phyloP scores from a whole-genome alignment of 2,113 vertebrate genomes.

The Prionailurus bengalensis region DNA sequence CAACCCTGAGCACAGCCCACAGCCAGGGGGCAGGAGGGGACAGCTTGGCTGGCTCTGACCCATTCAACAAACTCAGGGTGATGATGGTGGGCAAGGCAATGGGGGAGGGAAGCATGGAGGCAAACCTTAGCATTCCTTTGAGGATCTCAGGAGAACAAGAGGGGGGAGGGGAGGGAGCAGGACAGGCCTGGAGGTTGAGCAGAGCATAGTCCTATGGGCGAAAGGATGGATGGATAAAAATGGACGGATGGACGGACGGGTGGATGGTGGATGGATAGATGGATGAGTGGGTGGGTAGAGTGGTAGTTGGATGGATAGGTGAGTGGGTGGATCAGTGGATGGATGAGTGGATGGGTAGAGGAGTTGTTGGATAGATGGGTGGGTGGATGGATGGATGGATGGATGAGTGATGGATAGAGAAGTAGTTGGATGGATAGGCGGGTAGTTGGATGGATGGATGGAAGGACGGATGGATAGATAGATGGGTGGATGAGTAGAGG shows the following conservation, averaged over 20 bases:
- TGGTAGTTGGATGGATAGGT: neutral
- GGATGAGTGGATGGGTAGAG: neutral
- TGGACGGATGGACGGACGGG: neutral
- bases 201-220: neutral
- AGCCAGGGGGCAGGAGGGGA: neutral
- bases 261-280: neutral
- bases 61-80: neutral
- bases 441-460: neutral
- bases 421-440: too few species aligned
- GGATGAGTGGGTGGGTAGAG: neutral
- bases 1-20: neutral
- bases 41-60: neutral
- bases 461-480: too few species aligned
- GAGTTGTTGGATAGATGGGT: too few species aligned
- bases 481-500: too few species aligned
- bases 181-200: neutral
- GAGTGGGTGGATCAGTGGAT: rapidly evolving
- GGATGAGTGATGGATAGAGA: neutral
- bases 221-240: neutral
- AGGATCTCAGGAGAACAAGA: neutral
- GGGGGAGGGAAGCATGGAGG: neutral
- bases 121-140: neutral
- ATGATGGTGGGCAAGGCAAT: neutral
- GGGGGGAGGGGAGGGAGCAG: neutral
- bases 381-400: neutral